Evolutionary conservation across 2,888 invertebrate genomes (phyloP), one percentile per base, ranked within the genome.

Genomic region (Drosophila ochracea): DNA sequence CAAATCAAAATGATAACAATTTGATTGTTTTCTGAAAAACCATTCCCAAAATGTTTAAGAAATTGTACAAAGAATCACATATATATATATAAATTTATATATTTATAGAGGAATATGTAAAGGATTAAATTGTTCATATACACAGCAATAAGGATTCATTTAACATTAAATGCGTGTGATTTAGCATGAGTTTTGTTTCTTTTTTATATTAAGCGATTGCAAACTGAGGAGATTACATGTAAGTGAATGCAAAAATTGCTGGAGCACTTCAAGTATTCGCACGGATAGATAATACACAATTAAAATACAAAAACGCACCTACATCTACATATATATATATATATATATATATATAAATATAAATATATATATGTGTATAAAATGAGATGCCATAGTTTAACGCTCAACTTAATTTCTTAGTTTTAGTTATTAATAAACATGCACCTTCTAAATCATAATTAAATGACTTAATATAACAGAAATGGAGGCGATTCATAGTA

Each of bases 41-140:
- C 52, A 52, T 1, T n/a, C 11, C 31, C 41, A 19, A 13, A 63
- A 52, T 61, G 0, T 37, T 77, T 65, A 57, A 50, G 25, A 70
- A 78, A 65, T 74, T 49, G 79, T 75, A 75, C 69, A 78, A 76
- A 78, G 59, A 80, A 72, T 79, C 66, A 71, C 63, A 28, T 28
- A 28, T 59, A 72, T 64, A 57, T 62, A 31, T 68, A 57, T 58
- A 37, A 62, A 54, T 67, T 35, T 73, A 73, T 78, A 43, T 71
- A 66, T 76, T 60, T 76, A 64, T 55, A 61, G 64, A 66, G 66
- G 60, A 64, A 68, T 71, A 75, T 55, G 37, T 73, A 69, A 68
- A 68, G 53, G 55, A 55, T 65, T 64, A 64, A 68, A 76, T 71
- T 76, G 68, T 76, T 66, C 72, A 78, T 64, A 61, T 66, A 68